Base-by-base conservation (phyloP, 2,113 vertebrate genomes). In the Mesocricetus auratus region DNA sequence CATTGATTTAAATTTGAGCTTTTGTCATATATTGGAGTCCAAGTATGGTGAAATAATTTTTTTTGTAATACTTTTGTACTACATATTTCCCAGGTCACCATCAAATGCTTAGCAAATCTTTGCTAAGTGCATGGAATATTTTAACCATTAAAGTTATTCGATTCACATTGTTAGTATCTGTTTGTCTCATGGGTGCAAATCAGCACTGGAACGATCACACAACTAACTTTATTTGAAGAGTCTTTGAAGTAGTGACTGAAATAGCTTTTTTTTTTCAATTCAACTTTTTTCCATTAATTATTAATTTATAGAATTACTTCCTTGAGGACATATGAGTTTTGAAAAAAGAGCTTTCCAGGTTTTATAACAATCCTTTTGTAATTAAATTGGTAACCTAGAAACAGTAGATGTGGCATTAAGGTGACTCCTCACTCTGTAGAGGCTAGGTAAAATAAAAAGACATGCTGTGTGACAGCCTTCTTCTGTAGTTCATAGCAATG, bases 201-300 rank as follows among this genome's bases (percentile, higher is more conserved):
- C 29, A 91, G 1, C 62, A 60, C 7, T 7, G 33, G 21, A 66
- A 93, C 4, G 45, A 45, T 39, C 73, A 45, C 29, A 58, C 31
- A 3, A 45, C 3, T 66, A 60, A 56, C 45, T 22, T 45, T 4
- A 79, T 75, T 81, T 8, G 85, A 86, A 50, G 85, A 73, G 1
- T 2, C 0, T 42, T 79, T 85, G 39, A 93, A 19, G 42, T 47
- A 53, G 17, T 79, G 58, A 58, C 31, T 89, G 21, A 64, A 93
- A 75, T 19, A 89, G 36, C 5, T 39, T 91, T 91, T 81, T 82
- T 71, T 82, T 66, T 96, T 90, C 1, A 47, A 11, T 88, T 94
- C 89, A 53, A 92, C 73, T 53, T 86, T 96, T 58, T 93, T 92
- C 29, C 47, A 85, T 17, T 50, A 85, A 42, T 66, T 47, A 11